Percentiles rank a stretch among this genome's conserved stretches.
These are phyloP conservation scores for Eidolon dupreanum DNA, from an alignment of 2,797 vertebrate genomes.

Conservation along the genomic window DNA sequence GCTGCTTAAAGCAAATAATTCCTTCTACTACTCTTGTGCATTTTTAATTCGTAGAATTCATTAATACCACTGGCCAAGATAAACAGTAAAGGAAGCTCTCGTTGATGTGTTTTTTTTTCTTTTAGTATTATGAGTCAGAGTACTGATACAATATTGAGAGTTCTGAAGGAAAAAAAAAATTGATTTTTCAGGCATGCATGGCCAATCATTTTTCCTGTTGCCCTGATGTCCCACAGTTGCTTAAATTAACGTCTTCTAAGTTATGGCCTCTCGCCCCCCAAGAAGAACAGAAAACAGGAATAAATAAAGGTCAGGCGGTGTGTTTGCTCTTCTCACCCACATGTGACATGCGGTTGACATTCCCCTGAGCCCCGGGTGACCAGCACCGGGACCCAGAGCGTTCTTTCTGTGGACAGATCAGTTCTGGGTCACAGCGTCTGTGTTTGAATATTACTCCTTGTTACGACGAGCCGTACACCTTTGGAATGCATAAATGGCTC, in stretches of 20 bases:
- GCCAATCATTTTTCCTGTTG: background rate
- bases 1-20: background rate
- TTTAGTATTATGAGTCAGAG: background rate
- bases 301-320: background rate
- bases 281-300: background rate
- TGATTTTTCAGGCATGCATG: background rate
- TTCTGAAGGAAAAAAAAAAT: background rate
- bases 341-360: background rate
- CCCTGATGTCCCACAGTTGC: background rate
- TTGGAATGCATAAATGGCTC: background rate
- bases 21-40: background rate
- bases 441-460: background rate
- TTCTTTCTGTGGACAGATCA: background rate
- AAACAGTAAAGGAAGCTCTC: background rate
- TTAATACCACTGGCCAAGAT: background rate
- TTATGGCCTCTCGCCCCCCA: background rate
- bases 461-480: background rate
- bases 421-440: background rate
- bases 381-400: background rate
- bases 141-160: background rate
- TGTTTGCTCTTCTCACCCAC: background rate
- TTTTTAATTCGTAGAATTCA: background rate
- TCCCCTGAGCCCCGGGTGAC: background rate
- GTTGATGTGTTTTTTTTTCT: background rate
- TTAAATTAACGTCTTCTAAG: conserved; percentile 1